Evolutionary conservation across 2,113 vertebrate species (phyloP).

Genomic region (Lasiurus cinereus): DNA sequence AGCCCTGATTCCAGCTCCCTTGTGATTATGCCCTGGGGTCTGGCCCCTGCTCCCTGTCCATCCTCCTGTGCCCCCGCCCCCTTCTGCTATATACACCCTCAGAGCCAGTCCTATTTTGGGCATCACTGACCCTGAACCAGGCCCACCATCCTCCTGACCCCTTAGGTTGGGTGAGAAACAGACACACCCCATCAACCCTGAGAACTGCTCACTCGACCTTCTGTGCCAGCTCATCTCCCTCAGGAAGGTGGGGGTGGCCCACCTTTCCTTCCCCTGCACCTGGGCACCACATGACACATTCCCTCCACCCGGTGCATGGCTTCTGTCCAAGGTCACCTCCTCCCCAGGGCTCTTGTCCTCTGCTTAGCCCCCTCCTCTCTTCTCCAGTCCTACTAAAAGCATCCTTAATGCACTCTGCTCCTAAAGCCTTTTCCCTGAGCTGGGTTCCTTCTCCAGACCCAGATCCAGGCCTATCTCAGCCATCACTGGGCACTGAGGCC

Average conservation of each 20-base stretch:
- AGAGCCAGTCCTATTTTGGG: background rate
- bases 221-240: background rate
- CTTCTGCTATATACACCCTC: background rate
- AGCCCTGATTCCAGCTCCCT: background rate
- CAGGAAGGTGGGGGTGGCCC: background rate
- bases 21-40: background rate
- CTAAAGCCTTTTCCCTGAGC: background rate
- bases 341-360: background rate
- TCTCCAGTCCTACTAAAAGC: background rate
- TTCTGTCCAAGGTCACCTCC: too few species aligned
- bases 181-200: background rate
- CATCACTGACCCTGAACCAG: background rate
- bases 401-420: background rate
- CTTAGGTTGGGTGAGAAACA: background rate
- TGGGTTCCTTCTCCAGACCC: background rate
- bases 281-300: background rate
- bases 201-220: background rate
- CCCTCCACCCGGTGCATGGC: fast-evolving
- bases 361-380: background rate
- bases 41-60: background rate
- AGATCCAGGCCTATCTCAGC: background rate
- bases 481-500: background rate
- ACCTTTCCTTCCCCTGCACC: too few species aligned
- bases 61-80: fast-evolving
- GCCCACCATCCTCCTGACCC: background rate